phyloP scores from a whole-genome alignment of 37 sponge, comb jelly and placozoan species.

The Oscarella lobularis region DNA sequence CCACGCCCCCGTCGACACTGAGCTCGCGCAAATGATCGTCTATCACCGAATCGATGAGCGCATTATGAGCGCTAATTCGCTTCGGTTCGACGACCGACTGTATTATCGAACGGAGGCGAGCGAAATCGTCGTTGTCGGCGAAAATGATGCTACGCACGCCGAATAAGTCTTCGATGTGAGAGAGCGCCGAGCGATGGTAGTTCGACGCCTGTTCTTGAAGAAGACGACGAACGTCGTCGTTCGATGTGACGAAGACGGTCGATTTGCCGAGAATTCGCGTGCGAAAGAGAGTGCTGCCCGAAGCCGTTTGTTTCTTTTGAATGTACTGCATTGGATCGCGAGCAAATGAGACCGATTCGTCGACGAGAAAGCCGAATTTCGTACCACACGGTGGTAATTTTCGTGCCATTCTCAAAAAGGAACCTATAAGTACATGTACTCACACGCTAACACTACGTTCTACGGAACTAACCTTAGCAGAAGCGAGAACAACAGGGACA shows the following conservation, averaged over 20 bases:
- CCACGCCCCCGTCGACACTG: neutral
- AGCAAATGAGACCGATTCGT: slow-evolving; percentile 59
- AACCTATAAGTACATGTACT: too few relatives aligned
- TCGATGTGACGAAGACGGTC: slow-evolving; percentile 50
- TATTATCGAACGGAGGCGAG: neutral
- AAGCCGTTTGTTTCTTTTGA: slow-evolving; percentile 3
- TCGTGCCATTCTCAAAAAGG: too few relatives aligned
- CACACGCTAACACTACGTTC: too few relatives aligned
- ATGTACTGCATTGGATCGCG: slow-evolving; percentile 40
- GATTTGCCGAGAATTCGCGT: slow-evolving; percentile 48
- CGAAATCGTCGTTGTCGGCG: neutral
- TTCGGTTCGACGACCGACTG: neutral
- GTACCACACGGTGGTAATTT: slow-evolving; percentile 48
- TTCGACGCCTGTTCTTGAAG: slow-evolving; percentile 30
- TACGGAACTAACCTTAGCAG: too few relatives aligned
- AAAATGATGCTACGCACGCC: slow-evolving; percentile 1
- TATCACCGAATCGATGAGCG: neutral
- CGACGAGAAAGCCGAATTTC: slow-evolving; percentile 44
- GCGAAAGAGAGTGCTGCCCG: slow-evolving; percentile 57
- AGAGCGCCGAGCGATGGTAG: neutral
- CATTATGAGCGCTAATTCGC: neutral
- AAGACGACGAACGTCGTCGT: slow-evolving; percentile 43
- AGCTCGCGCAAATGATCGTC: neutral
- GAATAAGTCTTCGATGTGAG: slow-evolving; percentile 5
- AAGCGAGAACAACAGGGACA: too few relatives aligned